Percentiles rank a stretch among this genome's conserved stretches.
These are phyloP conservation scores for Globodera rostochiensis DNA, from an alignment of 1,140 invertebrate genomes.

Conservation along the genomic window DNA sequence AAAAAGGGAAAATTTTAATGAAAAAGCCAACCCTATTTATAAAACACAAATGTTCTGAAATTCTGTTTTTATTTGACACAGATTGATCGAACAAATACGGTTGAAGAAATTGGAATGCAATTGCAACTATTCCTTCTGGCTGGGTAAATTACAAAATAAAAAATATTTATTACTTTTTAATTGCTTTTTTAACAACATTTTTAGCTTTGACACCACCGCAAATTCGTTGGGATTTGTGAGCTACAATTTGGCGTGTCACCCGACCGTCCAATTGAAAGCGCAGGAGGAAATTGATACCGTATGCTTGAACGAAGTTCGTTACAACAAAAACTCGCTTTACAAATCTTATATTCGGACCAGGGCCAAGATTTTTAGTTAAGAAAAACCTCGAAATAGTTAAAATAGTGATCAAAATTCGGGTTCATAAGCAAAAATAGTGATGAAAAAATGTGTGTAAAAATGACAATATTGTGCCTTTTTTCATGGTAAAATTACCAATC, in stretches of 20 bases:
- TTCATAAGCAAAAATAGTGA: too few relatives aligned
- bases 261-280: constrained; percentile 72
- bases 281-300: constrained; percentile 67
- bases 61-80: not conserved
- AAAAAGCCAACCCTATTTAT: too few relatives aligned
- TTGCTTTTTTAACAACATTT: constrained; percentile 3
- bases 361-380: too few relatives aligned
- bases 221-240: constrained; percentile 73
- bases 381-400: too few relatives aligned
- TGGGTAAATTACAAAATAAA: constrained; percentile 36
- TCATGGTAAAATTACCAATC: too few relatives aligned
- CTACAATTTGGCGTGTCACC: constrained; percentile 73
- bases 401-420: too few relatives aligned
- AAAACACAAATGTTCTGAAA: too few relatives aligned
- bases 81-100: not conserved
- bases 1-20: too few relatives aligned
- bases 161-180: constrained; percentile 16
- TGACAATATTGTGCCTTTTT: too few relatives aligned
- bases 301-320: constrained; percentile 21
- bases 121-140: constrained; percentile 56
- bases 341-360: too few relatives aligned
- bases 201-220: constrained; percentile 76
- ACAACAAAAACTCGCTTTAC: constrained; percentile 31
- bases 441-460: too few relatives aligned
- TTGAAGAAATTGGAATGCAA: constrained; percentile 34